phyloP scores from a whole-genome alignment of 2,113 vertebrate genomes.

The Plectropomus leopardus region DNA sequence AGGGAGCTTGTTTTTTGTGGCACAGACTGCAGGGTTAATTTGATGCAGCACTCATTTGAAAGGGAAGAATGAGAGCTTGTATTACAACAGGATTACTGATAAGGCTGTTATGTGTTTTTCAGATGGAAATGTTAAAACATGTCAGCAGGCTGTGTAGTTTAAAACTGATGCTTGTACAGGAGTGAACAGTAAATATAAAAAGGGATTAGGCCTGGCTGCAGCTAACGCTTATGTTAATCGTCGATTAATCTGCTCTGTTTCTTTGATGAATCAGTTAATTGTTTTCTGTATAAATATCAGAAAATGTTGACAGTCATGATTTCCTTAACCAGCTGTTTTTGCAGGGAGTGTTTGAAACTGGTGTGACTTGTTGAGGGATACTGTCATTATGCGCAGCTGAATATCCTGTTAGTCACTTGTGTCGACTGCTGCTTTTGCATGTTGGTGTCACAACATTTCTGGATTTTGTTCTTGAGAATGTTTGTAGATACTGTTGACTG shows the following conservation, averaged over 20 bases:
- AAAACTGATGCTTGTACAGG: background rate
- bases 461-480: background rate
- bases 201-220: background rate
- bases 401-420: no score
- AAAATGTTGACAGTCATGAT: background rate
- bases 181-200: background rate
- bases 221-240: no score
- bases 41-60: conserved; percentile 42
- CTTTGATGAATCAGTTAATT: background rate
- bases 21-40: conserved; percentile 48
- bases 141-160: background rate
- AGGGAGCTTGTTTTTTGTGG: conserved; percentile 14
- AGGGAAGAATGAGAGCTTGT: conserved; percentile 43
- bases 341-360: no score
- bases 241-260: background rate
- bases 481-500: background rate
- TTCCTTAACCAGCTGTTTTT: background rate
- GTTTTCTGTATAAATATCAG: background rate
- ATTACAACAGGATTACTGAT: conserved; percentile 32
- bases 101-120: conserved; percentile 15
- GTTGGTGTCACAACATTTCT: background rate
- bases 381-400: no score
- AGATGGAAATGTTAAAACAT: conserved; percentile 7
- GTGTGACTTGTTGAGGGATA: no score
- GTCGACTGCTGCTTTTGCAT: no score